phyloP scores from a whole-genome alignment of 92 coral and sea anemone species.

The Zoanthus solanderi region DNA sequence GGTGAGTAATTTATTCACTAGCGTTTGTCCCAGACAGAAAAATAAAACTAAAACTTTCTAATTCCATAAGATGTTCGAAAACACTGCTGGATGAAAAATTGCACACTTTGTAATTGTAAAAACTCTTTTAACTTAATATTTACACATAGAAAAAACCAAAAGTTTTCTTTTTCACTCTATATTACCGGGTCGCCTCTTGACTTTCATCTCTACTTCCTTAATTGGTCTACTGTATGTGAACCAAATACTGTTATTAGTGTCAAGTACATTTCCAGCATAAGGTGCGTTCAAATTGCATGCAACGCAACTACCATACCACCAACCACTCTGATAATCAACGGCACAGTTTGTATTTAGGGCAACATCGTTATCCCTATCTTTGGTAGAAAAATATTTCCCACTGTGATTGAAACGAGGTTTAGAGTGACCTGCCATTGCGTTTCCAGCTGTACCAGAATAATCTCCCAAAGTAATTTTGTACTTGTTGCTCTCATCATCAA shows the following conservation, averaged over 20 bases:
- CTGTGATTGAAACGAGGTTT: neutral
- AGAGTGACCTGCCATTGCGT: neutral
- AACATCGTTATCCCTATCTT: constrained; percentile 9
- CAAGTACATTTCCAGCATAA: neutral
- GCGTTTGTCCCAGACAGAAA: too few species aligned
- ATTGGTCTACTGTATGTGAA: neutral
- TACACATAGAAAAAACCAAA: too few species aligned
- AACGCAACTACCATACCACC: neutral
- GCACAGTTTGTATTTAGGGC: neutral
- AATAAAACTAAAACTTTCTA: too few species aligned
- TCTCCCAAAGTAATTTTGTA: neutral
- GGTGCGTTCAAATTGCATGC: neutral
- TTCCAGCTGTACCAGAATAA: neutral
- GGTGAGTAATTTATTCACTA: too few species aligned
- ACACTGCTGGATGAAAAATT: too few species aligned
- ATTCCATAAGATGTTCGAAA: too few species aligned
- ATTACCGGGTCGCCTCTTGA: neutral
- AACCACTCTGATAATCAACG: neutral
- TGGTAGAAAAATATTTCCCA: neutral
- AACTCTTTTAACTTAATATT: too few species aligned
- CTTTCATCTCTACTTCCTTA: neutral
- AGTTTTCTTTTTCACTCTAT: too few species aligned
- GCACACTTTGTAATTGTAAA: too few species aligned
- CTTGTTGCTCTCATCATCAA: neutral
- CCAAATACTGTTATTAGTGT: neutral